Percentiles rank a stretch among this genome's conserved stretches.
Conservation (phyloP, 92 coral and sea anemone genomes). For the Porites lobata region DNA sequence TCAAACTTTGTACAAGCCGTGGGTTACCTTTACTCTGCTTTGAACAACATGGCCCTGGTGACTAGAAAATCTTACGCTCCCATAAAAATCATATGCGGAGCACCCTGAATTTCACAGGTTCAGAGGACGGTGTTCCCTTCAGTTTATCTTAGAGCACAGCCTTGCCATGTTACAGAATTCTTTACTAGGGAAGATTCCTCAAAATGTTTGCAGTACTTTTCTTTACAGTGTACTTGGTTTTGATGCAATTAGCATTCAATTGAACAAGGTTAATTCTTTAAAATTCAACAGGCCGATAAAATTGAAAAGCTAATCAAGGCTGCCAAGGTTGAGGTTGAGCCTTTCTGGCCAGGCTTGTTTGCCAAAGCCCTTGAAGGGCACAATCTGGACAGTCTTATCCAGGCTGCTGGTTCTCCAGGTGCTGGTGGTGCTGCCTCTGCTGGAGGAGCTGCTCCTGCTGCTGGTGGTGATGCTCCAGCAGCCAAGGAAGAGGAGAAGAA, state of each 20-base stretch:
- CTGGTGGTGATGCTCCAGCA: slow-evolving; percentile 50
- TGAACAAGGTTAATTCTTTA: neutral
- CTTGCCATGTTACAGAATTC: too few species aligned
- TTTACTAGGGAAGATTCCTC: too few species aligned
- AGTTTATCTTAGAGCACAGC: too few species aligned
- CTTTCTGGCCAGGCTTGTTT: slow-evolving; percentile 99
- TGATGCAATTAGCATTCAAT: neutral
- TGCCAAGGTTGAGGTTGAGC: slow-evolving; percentile 93
- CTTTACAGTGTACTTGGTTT: too few species aligned
- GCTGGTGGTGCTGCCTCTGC: slow-evolving; percentile 86
- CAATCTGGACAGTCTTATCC: slow-evolving; percentile 85
- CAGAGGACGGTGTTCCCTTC: too few species aligned
- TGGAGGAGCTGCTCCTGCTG: slow-evolving; percentile 65
- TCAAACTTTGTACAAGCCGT: too few species aligned
- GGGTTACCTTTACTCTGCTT: too few species aligned
- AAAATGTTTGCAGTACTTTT: too few species aligned
- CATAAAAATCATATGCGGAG: too few species aligned
- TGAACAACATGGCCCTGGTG: too few species aligned
- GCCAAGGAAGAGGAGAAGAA: slow-evolving; percentile 73
- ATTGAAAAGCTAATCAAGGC: slow-evolving; percentile 90
- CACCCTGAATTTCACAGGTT: too few species aligned
- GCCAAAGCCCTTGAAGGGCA: slow-evolving; percentile 99
- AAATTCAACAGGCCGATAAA: slow-evolving; percentile 85
- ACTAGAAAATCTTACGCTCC: too few species aligned
- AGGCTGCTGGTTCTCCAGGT: slow-evolving; percentile 96